Evolutionary conservation across 1,140 invertebrate genomes (phyloP).

Genomic region (Hyles vespertilio): DNA sequence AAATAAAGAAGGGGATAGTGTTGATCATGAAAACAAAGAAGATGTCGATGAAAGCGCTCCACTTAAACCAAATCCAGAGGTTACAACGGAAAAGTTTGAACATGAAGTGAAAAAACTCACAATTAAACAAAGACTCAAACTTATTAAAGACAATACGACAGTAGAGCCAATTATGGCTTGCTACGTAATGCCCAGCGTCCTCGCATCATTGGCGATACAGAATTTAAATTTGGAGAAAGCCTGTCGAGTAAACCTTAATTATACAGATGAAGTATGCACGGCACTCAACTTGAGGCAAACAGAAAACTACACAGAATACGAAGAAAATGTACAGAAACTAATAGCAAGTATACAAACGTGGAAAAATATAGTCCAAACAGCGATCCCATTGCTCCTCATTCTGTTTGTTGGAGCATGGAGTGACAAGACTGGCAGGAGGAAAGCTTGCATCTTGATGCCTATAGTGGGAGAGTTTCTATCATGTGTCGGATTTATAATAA

Average conservation of each 20-base stretch:
- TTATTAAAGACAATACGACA: conserved; percentile 81
- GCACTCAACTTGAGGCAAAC: conserved; percentile 82
- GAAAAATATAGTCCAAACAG: conserved; percentile 86
- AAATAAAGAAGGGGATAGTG: conserved; percentile 3
- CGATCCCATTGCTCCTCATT: conserved; percentile 84
- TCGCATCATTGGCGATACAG: conserved; percentile 85
- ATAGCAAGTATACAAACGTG: conserved; percentile 85
- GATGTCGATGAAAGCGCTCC: conserved; percentile 41
- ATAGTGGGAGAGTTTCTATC: conserved; percentile 88
- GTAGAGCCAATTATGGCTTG: conserved; percentile 87
- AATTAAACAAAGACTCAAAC: conserved; percentile 72
- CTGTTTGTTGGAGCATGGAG: conserved; percentile 89
- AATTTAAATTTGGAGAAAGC: conserved; percentile 92
- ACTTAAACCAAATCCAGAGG: conserved; percentile 34
- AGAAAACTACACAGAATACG: conserved; percentile 82
- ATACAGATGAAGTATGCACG: conserved; percentile 81
- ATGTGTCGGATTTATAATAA: conserved; percentile 84
- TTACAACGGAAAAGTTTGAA: conserved; percentile 26
- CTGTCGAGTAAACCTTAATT: conserved; percentile 86
- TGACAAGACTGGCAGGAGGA: conserved; percentile 83
- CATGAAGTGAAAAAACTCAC: conserved; percentile 31
- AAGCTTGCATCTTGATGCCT: conserved; percentile 89
- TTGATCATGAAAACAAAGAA: conserved; percentile 27
- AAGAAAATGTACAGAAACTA: conserved; percentile 83
- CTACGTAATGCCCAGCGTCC: conserved; percentile 86